Base-by-base conservation (phyloP, 2,888 invertebrate species). In the Gandaritis pyraliata region DNA sequence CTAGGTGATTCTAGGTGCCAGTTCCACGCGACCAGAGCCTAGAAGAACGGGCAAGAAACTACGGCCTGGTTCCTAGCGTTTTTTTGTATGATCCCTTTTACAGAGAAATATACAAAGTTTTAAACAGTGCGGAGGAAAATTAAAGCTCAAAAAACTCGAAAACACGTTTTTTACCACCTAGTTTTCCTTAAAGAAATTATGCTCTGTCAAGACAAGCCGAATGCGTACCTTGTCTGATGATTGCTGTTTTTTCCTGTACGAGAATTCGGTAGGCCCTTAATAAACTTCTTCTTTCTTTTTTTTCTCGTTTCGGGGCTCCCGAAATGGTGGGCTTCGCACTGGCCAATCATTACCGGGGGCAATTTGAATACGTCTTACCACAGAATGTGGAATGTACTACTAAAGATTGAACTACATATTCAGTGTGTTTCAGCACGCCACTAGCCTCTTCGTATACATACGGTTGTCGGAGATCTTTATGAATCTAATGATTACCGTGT, bases 241-340 rank as follows among this genome's bases (percentile, higher is more conserved):
- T 73, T 69, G 66, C 67, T 60, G 52, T 63, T 66, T 66, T 70
- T 73, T 74, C 69, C 72, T 71, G 39, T 33, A 72, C 76, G 77
- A 80, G 75, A 81, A 79, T 80, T 80, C 74, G 74, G 76, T 68
- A 69, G 75, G 72, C 69, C 73, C 76, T 73, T 81, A 83, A 82
- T 86, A 81, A 82, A 68, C 68, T 60, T 52, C 16, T 29, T n/a
- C n/a, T n/a, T n/a, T n/a, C n/a, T n/a, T n/a, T 75, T 77, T 81
- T 79, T 81, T 71, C 72, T 81, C 75, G 66, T 78, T 82, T 81
- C 81, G 63, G 73, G 80, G 49, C 80, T 82, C 80, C 86, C 80
- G 81, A 82, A 85, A 81, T 85, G 80, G 85, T 80, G 79, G 81
- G 78, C 75, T 80, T 84, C 81, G 81, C 86, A 83, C 84, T 72